A percentile compares a stretch with the other conserved stretches of the same genome.
Conservation (phyloP, 2,797 vertebrate genomes). For the Neopelma chrysocephalum region DNA sequence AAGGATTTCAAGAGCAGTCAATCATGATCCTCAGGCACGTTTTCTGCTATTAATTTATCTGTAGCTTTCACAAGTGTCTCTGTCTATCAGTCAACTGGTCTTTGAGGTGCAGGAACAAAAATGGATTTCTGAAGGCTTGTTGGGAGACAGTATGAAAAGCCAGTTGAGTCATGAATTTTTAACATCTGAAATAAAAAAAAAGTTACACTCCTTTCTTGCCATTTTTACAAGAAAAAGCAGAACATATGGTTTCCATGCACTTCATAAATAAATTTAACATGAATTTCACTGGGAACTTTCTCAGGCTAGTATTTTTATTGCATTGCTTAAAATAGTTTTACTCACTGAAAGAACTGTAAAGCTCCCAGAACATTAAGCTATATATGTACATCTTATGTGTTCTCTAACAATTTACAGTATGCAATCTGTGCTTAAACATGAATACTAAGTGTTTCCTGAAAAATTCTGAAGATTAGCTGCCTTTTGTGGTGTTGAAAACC, state of each 20-base stretch:
- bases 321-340: slow-evolving; percentile 29
- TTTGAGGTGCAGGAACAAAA: slow-evolving; percentile 66
- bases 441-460: not conserved
- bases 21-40: slow-evolving; percentile 70
- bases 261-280: slow-evolving; percentile 15
- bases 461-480: not conserved
- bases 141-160: slow-evolving; percentile 57
- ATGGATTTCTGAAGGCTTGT: slow-evolving; percentile 71
- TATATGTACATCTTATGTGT: not conserved
- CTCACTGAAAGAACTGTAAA: not conserved
- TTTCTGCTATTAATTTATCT: slow-evolving; percentile 78
- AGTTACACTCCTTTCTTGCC: not conserved
- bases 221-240: slow-evolving; percentile 42
- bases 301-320: not conserved
- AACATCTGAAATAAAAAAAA: slow-evolving; percentile 17
- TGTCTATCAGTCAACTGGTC: slow-evolving; percentile 71
- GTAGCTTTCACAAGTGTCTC: slow-evolving; percentile 67
- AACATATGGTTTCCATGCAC: not conserved
- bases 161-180: slow-evolving; percentile 48
- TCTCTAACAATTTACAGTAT: not conserved
- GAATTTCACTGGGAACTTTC: not conserved
- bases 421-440: not conserved
- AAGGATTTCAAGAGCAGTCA: slow-evolving; percentile 77
- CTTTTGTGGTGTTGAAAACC: not conserved
- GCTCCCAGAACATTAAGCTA: not conserved